Percentiles rank a stretch among this genome's conserved stretches.
Conservation (phyloP, 2,113 vertebrate species). For the Holacanthus passer region DNA sequence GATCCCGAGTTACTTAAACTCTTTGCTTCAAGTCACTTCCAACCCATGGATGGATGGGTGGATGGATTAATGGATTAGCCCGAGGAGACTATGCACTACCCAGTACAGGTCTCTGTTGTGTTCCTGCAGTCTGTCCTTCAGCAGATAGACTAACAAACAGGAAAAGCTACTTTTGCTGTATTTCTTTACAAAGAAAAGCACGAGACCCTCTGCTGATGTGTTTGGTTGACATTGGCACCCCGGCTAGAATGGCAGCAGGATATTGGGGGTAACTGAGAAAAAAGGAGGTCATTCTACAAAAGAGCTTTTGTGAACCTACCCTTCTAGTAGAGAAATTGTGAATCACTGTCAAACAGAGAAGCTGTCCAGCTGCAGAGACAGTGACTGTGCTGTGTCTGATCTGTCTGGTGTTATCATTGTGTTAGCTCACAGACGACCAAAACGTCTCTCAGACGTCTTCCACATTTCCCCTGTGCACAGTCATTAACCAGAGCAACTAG, state of each 20-base stretch:
- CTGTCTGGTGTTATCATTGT: not conserved
- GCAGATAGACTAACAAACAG: no score
- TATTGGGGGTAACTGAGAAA: not conserved
- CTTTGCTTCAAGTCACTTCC: no score
- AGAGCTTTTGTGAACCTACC: not conserved
- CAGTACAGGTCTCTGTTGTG: no score
- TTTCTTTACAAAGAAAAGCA: not conserved
- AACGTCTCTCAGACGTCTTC: conserved; percentile 22
- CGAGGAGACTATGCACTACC: no score
- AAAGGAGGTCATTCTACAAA: not conserved
- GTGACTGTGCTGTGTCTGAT: not conserved
- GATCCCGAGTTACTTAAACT: no score
- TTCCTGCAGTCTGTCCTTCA: no score
- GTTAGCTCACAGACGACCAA: conserved; percentile 27
- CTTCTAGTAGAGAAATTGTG: not conserved
- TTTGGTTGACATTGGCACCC: not conserved
- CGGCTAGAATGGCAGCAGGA: not conserved
- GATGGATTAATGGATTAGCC: no score
- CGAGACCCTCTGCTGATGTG: not conserved
- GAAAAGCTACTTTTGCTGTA: not conserved
- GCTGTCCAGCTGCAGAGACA: not conserved
- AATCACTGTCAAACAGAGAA: not conserved
- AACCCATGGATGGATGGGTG: no score
- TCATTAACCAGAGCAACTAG: conserved; percentile 52
- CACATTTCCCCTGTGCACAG: conserved; percentile 34